phyloP scores from a whole-genome alignment of 2,113 vertebrate genomes.

The Nannobrachium achirus region DNA sequence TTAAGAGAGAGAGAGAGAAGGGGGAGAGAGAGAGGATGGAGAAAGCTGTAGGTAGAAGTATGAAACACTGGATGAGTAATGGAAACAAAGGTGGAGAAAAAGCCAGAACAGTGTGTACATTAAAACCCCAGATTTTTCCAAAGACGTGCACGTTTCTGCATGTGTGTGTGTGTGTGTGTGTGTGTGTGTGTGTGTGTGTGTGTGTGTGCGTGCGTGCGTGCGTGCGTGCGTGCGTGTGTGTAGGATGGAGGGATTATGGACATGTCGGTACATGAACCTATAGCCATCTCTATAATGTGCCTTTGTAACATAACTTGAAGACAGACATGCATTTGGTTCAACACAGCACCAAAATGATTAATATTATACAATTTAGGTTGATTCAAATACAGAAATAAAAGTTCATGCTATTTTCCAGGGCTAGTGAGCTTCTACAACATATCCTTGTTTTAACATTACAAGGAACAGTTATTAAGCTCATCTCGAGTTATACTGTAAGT shows the following conservation, averaged over 20 bases:
- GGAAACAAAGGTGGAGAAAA: slow-evolving; percentile 3
- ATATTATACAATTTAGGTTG: too few relatives aligned
- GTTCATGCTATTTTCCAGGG: too few relatives aligned
- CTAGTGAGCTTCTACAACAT: too few relatives aligned
- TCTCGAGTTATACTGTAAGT: too few relatives aligned
- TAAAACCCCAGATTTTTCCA: slow-evolving; percentile 35
- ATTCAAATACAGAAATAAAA: too few relatives aligned
- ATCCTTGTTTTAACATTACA: too few relatives aligned
- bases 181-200: slow-evolving; percentile 38
- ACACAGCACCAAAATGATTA: too few relatives aligned
- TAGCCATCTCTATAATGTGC: slow-evolving; percentile 22
- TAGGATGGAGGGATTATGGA: slow-evolving; percentile 7
- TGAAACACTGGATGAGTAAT: slow-evolving; percentile 9
- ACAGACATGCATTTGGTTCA: too few relatives aligned
- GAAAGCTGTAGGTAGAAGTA: not conserved
- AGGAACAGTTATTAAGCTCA: too few relatives aligned
- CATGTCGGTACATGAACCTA: slow-evolving; percentile 34
- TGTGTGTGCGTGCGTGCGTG: slow-evolving; percentile 5
- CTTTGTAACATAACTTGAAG: too few relatives aligned
- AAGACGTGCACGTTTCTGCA: slow-evolving; percentile 9
- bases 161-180: slow-evolving; percentile 26
- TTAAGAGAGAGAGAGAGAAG: not conserved
- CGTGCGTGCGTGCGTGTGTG: not conserved
- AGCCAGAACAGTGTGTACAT: slow-evolving; percentile 18
- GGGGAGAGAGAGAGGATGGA: not conserved